Base-by-base conservation (phyloP, 1,140 invertebrate species). In the Gyrodactylus salaris region DNA sequence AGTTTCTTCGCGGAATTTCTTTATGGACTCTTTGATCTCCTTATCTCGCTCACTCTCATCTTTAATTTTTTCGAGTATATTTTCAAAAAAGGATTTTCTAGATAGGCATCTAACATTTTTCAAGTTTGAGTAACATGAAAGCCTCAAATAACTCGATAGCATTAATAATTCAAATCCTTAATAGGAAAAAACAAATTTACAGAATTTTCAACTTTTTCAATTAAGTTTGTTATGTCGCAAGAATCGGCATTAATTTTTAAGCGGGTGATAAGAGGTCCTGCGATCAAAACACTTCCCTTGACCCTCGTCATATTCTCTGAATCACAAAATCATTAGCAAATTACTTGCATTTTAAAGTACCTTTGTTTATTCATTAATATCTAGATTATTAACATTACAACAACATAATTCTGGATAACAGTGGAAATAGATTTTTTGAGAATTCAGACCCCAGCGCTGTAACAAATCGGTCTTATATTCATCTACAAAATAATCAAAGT, bases 1-100 rank as follows among this genome's bases (percentile, higher is more conserved):
- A 54, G 91, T 88, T 84, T 98, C 91, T 83, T 94, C 87, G 76
- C 90, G 83, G 78, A 98, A 95, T 79, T 95, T 94, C 79, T 91
- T 90, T 75, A 97, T 85, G 76, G 86, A 94, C 76, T 96, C 90
- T 83, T 84, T 74, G 73, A 71, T 71, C 16, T 71, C 1, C 7
- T 71, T 25, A 25, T 71, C 70, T 25, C 1, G 25, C 26, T 24
- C 70, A 1, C 2, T 25, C 16, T 25, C 70, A 25, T 22, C 20
- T 25, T 2, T 22, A 21, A 71, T 25, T 24, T 71, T 16, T 23
- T 71, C 23, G 1, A 25, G 2, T 24, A 71, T 25, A 25, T 25
- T 25, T 25, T 25, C 23, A 24, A 71, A 25, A 2, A 71, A 25
- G 20, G 21, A 24, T 25, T 71, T 71, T 25, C 26, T 22, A 7